phyloP scores from a whole-genome alignment of 2,797 vertebrate species.

The Emydoidea blandingii region DNA sequence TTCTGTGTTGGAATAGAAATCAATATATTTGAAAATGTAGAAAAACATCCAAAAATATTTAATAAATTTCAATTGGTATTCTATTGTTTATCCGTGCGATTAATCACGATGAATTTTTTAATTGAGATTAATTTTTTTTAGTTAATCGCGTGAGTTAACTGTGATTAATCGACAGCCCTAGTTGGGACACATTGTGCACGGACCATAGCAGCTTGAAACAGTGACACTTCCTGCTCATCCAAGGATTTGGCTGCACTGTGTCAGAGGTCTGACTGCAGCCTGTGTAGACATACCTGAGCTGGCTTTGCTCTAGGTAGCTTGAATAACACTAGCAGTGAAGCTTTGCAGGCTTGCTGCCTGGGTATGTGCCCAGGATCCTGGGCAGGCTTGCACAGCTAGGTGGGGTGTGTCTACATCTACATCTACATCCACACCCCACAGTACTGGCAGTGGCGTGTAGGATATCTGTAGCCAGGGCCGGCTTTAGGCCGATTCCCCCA shows the following conservation, averaged over 20 bases:
- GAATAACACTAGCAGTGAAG: background rate
- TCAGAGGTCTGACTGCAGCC: background rate
- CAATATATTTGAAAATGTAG: no score
- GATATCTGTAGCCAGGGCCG: no score
- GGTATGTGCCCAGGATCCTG: no score
- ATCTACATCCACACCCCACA: background rate
- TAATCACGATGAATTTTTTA: no score
- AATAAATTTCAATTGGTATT: no score
- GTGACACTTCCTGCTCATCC: background rate
- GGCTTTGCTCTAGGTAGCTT: background rate
- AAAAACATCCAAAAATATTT: no score
- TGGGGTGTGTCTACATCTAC: background rate
- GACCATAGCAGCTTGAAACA: accelerated
- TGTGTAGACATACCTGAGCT: background rate
- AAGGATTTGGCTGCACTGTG: background rate
- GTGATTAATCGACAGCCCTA: no score
- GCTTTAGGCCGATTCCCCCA: no score
- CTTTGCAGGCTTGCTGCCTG: background rate
- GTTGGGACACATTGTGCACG: accelerated
- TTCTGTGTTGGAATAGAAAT: no score
- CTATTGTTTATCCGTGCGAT: no score
- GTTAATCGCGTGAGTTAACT: no score
- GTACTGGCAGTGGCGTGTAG: background rate
- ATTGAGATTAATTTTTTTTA: no score
- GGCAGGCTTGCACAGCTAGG: background rate